phyloP scores from a whole-genome alignment of 2,888 invertebrate genomes.

The Podabrus alpinus region DNA sequence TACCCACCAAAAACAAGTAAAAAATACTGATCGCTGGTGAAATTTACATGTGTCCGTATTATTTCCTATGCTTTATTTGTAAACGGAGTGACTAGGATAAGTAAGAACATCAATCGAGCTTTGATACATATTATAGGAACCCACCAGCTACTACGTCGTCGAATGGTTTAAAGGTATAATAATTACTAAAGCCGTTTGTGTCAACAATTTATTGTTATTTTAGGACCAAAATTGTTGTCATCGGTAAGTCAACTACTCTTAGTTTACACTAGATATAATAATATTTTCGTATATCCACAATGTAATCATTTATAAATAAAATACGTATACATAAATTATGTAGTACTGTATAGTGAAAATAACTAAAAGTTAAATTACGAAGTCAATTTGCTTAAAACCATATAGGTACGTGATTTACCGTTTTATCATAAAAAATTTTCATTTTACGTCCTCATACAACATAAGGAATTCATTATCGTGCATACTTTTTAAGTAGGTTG shows the following conservation, averaged over 20 bases:
- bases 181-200: background rate
- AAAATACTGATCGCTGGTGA: too few relatives aligned
- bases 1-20: too few relatives aligned
- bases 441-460: background rate
- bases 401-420: background rate
- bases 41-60: too few relatives aligned
- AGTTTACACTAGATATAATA: background rate
- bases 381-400: background rate
- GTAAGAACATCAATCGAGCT: background rate
- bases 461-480: background rate
- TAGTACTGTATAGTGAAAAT: background rate
- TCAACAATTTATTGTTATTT: background rate
- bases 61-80: too few relatives aligned
- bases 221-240: background rate
- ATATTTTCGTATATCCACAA: background rate
- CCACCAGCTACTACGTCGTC: too few relatives aligned
- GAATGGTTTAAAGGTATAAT: too few relatives aligned
- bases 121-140: too few relatives aligned
- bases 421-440: background rate
- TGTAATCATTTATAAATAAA: background rate
- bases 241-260: background rate
- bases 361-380: background rate
- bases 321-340: background rate
- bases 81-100: background rate
- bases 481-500: background rate